phyloP scores from a whole-genome alignment of 2,888 invertebrate species.

The Ectemnius cavifrons region DNA sequence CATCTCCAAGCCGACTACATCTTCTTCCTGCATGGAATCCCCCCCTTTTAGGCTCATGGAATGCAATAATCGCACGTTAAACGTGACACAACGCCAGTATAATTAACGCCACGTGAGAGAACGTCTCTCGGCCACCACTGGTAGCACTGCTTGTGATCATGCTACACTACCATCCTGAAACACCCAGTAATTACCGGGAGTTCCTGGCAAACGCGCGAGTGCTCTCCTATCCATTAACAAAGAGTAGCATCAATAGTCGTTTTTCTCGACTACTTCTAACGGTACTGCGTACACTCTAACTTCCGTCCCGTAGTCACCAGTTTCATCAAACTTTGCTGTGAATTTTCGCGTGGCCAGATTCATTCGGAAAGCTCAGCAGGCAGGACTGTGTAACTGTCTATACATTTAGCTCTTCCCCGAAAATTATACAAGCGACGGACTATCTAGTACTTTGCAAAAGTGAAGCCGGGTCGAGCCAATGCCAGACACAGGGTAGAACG shows the following conservation, averaged over 20 bases:
- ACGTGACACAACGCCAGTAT: slow-evolving; percentile 41
- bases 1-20: slow-evolving; percentile 14
- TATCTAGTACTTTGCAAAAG: too few species aligned
- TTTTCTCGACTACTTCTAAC: neutral
- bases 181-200: slow-evolving; percentile 43
- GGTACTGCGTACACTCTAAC: neutral
- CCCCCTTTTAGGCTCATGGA: slow-evolving; percentile 16
- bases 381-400: too few species aligned
- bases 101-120: slow-evolving; percentile 40
- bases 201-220: slow-evolving; percentile 11
- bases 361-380: too few species aligned
- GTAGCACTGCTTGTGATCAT: slow-evolving; percentile 25
- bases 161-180: slow-evolving; percentile 37
- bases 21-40: slow-evolving; percentile 42
- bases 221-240: slow-evolving; percentile 13
- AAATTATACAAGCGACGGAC: too few species aligned
- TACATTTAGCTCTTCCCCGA: too few species aligned
- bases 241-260: slow-evolving; percentile 18
- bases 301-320: too few species aligned
- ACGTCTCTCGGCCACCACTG: neutral
- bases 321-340: too few species aligned
- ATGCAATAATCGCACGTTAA: slow-evolving; percentile 56
- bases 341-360: too few species aligned
- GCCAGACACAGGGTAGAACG: too few species aligned
- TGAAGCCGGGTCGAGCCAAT: too few species aligned